These are phyloP conservation scores for Pseudobourletiella spinata DNA, from an alignment of 1,140 invertebrate genomes.

Conservation along the genomic window DNA sequence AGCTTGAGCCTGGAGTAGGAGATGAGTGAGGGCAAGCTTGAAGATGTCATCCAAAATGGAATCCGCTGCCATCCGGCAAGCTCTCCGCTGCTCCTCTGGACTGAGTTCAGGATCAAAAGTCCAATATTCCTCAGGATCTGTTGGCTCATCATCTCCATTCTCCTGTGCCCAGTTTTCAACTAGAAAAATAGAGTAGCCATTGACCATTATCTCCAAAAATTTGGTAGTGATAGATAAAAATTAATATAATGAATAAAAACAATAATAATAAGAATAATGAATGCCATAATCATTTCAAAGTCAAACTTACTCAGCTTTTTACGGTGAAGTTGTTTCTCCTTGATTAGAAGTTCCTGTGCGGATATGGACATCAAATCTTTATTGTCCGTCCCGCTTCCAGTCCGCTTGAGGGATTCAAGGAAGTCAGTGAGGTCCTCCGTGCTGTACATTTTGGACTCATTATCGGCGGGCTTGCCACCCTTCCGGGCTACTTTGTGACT, in stretches of 20 bases:
- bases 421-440: too few species aligned
- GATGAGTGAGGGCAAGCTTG: conserved; percentile 12
- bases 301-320: not conserved
- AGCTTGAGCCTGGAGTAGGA: conserved; percentile 13
- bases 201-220: too few species aligned
- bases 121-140: not conserved
- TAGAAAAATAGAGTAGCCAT: too few species aligned
- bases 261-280: too few species aligned
- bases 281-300: too few species aligned
- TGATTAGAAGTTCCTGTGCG: not conserved
- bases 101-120: not conserved
- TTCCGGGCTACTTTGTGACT: not conserved
- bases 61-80: conserved; percentile 2
- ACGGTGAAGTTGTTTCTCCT: conserved; percentile 5
- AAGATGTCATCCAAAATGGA: conserved; percentile 7
- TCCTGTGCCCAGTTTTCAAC: conserved; percentile 18
- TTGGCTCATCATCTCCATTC: not conserved
- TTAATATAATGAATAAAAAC: too few species aligned
- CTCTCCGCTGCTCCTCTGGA: not conserved
- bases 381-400: too few species aligned
- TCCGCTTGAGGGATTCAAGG: too few species aligned
- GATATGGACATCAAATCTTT: too few species aligned
- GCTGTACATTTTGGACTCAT: too few species aligned
- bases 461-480: not conserved
- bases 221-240: too few species aligned